These are phyloP conservation scores for Eristalis intricaria DNA, from an alignment of 2,888 invertebrate genomes.

Conservation along the genomic window DNA sequence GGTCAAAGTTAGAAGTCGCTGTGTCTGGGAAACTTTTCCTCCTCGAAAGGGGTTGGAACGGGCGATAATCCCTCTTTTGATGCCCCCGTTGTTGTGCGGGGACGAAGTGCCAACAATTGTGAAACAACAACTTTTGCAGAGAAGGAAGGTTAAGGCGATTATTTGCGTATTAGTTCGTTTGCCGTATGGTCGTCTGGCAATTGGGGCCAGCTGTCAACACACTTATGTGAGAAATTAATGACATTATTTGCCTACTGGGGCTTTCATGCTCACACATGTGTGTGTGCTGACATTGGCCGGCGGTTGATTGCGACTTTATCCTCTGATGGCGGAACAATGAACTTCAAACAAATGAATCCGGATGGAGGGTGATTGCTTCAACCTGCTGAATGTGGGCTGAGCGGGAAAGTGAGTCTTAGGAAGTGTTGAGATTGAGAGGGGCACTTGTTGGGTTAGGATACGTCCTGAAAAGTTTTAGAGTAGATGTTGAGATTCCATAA, in stretches of 20 bases:
- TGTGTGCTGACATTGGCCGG: conserved; percentile 46
- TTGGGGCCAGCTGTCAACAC: conserved; percentile 52
- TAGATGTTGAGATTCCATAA: too few species aligned
- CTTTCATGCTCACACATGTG: not conserved
- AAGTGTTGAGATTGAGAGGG: too few species aligned
- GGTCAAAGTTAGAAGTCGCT: conserved; percentile 18
- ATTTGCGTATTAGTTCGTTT: conserved; percentile 52
- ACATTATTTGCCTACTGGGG: conserved; percentile 22
- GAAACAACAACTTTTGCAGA: conserved; percentile 33
- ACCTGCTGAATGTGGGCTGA: too few species aligned
- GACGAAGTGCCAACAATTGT: conserved; percentile 51
- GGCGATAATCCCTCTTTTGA: not conserved
- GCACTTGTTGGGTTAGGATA: too few species aligned
- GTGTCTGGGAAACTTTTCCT: not conserved
- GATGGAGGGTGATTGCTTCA: not conserved
- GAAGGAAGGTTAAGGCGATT: conserved; percentile 67
- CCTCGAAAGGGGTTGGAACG: conserved; percentile 10
- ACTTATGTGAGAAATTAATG: conserved; percentile 35
- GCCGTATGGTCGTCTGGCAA: conserved; percentile 23
- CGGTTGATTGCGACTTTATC: not conserved
- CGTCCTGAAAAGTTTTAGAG: too few species aligned
- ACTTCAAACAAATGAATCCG: not conserved
- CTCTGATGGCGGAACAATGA: not conserved
- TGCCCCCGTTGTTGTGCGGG: not conserved
- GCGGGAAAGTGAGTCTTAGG: too few species aligned